Conservation (phyloP, 2,888 invertebrate species). For the Mythimna loreyi region DNA sequence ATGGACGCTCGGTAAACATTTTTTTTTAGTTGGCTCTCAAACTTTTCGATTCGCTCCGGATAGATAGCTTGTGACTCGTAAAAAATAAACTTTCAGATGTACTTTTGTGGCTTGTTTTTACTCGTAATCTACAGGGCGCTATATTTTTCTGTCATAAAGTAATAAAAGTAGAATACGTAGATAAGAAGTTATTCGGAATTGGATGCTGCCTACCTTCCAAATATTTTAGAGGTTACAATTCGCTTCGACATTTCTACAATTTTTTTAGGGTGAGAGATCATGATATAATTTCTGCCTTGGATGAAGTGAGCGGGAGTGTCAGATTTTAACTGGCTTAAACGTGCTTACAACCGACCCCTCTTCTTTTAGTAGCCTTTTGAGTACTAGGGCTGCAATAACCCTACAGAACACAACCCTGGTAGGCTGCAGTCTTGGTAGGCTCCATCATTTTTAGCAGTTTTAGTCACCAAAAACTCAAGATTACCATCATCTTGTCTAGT, state of each 20-base stretch:
- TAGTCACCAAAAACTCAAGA: neutral
- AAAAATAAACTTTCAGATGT: slow-evolving; percentile 24
- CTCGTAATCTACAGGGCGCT: neutral
- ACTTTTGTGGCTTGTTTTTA: slow-evolving; percentile 20
- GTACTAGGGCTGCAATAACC: too few relatives aligned
- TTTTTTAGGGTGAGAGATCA: too few relatives aligned
- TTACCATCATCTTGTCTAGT: neutral
- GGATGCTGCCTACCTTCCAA: neutral
- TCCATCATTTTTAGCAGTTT: too few relatives aligned
- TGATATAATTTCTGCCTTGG: too few relatives aligned
- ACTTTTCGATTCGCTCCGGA: slow-evolving; percentile 32
- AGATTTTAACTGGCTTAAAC: too few relatives aligned
- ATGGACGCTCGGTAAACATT: slow-evolving; percentile 22
- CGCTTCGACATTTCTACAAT: too few relatives aligned
- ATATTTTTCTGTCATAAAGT: slow-evolving; percentile 25
- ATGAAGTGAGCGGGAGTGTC: too few relatives aligned
- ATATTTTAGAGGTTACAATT: neutral
- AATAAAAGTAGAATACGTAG: slow-evolving; percentile 7
- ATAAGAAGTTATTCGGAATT: slow-evolving; percentile 23
- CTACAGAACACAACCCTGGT: too few relatives aligned
- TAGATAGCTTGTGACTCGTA: slow-evolving; percentile 28
- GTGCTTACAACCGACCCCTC: too few relatives aligned
- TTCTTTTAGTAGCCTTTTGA: too few relatives aligned
- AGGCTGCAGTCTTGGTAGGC: too few relatives aligned
- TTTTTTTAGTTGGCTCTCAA: slow-evolving; percentile 25